A percentile compares a stretch with the other conserved stretches of the same genome.
These are phyloP conservation scores for Aphidoletes aphidimyza DNA, from an alignment of 2,888 invertebrate genomes.

Conservation along the genomic window DNA sequence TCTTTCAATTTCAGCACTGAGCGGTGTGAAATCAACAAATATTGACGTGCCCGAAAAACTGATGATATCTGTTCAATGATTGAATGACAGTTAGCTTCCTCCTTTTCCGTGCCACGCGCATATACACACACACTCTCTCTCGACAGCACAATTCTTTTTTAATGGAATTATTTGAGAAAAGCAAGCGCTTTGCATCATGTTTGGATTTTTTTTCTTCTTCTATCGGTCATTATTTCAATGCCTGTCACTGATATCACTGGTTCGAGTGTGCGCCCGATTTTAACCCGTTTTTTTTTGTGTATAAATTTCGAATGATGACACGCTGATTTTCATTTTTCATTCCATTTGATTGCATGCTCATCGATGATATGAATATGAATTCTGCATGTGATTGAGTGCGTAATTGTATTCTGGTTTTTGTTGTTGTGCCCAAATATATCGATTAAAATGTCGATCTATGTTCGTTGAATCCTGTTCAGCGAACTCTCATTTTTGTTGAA, in stretches of 20 bases:
- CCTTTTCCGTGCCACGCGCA: neutral
- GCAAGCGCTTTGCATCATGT: neutral
- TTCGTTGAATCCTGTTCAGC: neutral
- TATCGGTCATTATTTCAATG: slow-evolving; percentile 12
- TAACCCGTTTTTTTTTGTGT: no score
- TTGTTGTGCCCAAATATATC: neutral
- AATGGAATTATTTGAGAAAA: neutral
- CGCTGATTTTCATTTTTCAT: neutral
- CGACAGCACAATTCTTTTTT: no score
- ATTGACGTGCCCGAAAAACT: no score
- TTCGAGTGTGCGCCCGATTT: no score
- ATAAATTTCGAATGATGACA: neutral
- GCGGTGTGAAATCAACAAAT: neutral
- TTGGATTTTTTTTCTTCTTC: neutral
- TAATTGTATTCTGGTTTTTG: neutral
- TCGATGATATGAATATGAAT: slow-evolving; percentile 37
- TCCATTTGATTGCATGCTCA: slow-evolving; percentile 16
- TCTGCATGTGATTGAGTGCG: slow-evolving; percentile 39
- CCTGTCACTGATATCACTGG: slow-evolving; percentile 5
- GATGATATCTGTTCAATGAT: neutral
- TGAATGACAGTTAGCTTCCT: neutral
- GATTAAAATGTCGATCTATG: slow-evolving; percentile 45
- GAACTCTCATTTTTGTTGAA: neutral
- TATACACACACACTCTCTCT: no score
- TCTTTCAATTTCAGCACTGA: no score